phyloP scores from a whole-genome alignment of 2,113 vertebrate genomes.

The rat (Rattus norvegicus) region DNA sequence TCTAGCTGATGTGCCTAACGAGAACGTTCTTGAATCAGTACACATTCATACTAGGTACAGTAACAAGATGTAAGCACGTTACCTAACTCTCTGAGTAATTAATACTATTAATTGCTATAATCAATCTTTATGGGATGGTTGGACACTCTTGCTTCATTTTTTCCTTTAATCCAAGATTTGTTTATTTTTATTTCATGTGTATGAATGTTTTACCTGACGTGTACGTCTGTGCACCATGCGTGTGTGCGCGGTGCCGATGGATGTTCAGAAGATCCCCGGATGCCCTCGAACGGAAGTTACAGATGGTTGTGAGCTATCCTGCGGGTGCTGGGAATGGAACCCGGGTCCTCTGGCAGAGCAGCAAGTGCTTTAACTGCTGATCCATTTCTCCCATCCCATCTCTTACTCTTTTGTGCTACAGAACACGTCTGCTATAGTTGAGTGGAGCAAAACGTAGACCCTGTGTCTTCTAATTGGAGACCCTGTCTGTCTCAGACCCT shows the following conservation, averaged over 20 bases:
- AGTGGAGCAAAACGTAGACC: background rate
- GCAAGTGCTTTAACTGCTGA: background rate
- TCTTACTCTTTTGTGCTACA: background rate
- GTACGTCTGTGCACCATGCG: background rate
- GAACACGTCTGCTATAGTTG: background rate
- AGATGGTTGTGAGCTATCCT: background rate
- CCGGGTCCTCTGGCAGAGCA: background rate
- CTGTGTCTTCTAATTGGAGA: background rate
- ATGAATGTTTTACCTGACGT: background rate
- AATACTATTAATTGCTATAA: constrained; percentile 3
- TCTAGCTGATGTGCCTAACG: background rate
- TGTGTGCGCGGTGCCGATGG: background rate
- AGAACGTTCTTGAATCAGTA: constrained; percentile 8
- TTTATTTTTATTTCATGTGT: background rate
- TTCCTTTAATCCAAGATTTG: background rate
- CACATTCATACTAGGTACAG: background rate
- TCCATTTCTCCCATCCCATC: too few relatives aligned
- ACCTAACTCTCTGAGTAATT: constrained; percentile 39
- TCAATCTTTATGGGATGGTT: background rate
- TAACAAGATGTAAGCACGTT: background rate
- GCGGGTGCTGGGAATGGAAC: background rate
- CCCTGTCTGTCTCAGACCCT: background rate
- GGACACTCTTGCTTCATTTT: background rate
- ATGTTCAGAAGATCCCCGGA: background rate
- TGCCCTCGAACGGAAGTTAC: background rate